Conservation (phyloP, 64 coral and sea anemone species). For the Stichodactyla mertensii region DNA sequence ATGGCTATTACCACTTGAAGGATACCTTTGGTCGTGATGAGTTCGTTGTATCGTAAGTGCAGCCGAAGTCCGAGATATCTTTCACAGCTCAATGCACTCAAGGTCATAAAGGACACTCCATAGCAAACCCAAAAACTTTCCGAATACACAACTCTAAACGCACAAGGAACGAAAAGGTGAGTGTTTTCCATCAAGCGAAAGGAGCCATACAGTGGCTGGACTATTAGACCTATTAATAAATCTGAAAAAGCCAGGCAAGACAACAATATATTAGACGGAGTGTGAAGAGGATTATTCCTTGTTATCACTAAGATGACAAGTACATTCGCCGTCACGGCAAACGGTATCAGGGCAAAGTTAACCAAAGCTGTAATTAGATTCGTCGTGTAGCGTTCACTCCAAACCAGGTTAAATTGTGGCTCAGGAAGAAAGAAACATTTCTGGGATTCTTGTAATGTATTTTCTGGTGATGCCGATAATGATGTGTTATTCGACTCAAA, state of each 20-base stretch:
- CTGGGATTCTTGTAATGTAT: background rate
- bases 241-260: constrained; percentile 64
- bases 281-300: constrained; percentile 33
- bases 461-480: background rate
- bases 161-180: constrained; percentile 32
- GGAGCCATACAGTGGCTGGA: constrained; percentile 37
- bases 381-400: constrained; percentile 3
- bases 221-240: constrained; percentile 50
- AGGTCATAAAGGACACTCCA: constrained; percentile 74
- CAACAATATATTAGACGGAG: constrained; percentile 48
- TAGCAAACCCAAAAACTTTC: constrained; percentile 63
- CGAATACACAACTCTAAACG: constrained; percentile 50
- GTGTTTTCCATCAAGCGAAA: constrained; percentile 32
- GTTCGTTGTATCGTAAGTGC: constrained; percentile 60
- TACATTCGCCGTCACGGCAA: constrained; percentile 43
- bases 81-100: constrained; percentile 70
- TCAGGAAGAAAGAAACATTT: constrained; percentile 34
- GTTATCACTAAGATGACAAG: constrained; percentile 38
- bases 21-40: constrained; percentile 46
- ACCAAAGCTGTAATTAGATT: constrained; percentile 70
- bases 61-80: constrained; percentile 61
- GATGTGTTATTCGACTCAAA: background rate
- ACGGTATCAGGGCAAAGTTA: constrained; percentile 42
- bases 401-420: constrained; percentile 4
- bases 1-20: constrained; percentile 29